Conservation (phyloP, 2,888 invertebrate species). For the Flexamia atlantica region DNA sequence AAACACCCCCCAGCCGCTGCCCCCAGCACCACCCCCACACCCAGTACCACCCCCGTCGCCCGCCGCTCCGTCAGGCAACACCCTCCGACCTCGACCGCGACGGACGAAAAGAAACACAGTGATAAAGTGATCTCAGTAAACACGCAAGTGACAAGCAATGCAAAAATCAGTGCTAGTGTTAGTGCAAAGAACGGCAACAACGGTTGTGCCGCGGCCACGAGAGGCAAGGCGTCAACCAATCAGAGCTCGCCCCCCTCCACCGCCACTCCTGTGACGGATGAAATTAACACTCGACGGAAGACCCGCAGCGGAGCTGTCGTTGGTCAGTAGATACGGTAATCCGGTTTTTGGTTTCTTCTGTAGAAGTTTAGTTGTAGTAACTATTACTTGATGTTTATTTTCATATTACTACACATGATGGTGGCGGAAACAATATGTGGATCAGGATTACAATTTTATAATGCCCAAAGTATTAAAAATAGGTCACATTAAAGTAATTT, state of each 20-base stretch:
- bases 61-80: constrained; percentile 34
- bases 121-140: constrained; percentile 62
- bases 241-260: constrained; percentile 61
- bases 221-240: constrained; percentile 57
- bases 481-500: no score
- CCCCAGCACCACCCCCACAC: neutral
- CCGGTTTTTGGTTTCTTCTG: no score
- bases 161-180: constrained; percentile 57
- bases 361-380: no score
- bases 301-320: constrained; percentile 70
- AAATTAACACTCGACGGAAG: constrained; percentile 70
- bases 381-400: no score
- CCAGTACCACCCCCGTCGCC: neutral
- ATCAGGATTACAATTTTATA: no score
- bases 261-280: constrained; percentile 64
- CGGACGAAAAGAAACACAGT: constrained; percentile 61
- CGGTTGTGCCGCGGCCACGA: constrained; percentile 47
- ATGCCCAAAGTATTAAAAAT: no score
- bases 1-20: constrained; percentile 44
- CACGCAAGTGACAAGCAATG: constrained; percentile 35
- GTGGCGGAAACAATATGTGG: no score
- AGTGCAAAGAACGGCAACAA: constrained; percentile 56
- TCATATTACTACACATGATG: no score
- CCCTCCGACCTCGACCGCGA: neutral
- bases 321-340: constrained; percentile 63